Percentiles rank a stretch among this genome's conserved stretches.
These are phyloP conservation scores for Volucella inflata DNA, from an alignment of 2,888 invertebrate genomes.

Conservation along the genomic window DNA sequence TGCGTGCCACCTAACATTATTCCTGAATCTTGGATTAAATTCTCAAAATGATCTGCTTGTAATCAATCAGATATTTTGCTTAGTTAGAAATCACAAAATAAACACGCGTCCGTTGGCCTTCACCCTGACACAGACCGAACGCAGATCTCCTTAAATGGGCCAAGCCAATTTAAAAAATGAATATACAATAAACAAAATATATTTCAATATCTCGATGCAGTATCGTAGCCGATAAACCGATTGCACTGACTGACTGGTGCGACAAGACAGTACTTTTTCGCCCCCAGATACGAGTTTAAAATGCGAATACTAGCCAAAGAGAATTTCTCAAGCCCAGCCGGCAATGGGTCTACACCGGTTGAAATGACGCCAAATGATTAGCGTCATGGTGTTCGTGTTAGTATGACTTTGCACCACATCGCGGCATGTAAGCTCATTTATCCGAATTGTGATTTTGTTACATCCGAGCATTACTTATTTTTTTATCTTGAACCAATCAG, in stretches of 20 bases:
- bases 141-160: conserved; percentile 4
- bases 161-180: not conserved
- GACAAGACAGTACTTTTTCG: not conserved
- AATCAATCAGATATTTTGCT: conserved; percentile 18
- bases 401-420: not conserved
- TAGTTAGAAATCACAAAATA: conserved; percentile 23
- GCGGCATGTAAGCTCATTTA: conserved; percentile 4
- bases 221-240: not conserved
- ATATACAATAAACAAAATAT: not conserved
- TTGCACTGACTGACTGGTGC: not conserved
- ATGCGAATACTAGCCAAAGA: conserved; percentile 1
- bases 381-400: conserved; percentile 18
- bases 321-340: conserved; percentile 7
- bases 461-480: conserved; percentile 10
- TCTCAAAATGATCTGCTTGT: conserved; percentile 6
- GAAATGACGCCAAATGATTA: conserved; percentile 48
- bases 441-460: conserved; percentile 7
- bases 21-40: conserved; percentile 3
- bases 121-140: conserved; percentile 38
- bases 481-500: conserved; percentile 26
- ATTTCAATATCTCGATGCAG: not conserved
- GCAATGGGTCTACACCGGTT: conserved; percentile 36
- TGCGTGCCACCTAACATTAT: conserved; percentile 25
- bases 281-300: conserved; percentile 13
- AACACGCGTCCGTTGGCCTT: conserved; percentile 47